Conservation (phyloP, 2,888 invertebrate species). For the Silvanus unidentatus region DNA sequence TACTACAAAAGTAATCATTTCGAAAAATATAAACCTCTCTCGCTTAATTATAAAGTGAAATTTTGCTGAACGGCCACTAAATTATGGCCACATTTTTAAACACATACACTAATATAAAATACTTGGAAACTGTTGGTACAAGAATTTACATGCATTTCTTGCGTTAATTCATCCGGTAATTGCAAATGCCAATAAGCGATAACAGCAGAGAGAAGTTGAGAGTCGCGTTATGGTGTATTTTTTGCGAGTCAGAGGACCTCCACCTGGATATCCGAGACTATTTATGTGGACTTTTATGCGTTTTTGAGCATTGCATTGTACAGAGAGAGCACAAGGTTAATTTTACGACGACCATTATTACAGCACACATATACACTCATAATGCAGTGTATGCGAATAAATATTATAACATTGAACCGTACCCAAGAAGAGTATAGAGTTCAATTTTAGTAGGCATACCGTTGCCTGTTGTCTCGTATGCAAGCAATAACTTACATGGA, state of each 20-base stretch:
- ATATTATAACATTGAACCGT: conserved; percentile 9
- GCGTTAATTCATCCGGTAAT: conserved; percentile 32
- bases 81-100: too few relatives aligned
- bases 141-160: too few relatives aligned
- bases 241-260: conserved; percentile 34
- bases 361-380: conserved; percentile 23
- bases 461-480: conserved; percentile 20
- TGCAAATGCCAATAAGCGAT: conserved; percentile 39
- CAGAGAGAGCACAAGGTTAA: conserved; percentile 37
- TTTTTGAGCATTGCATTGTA: conserved; percentile 40
- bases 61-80: too few relatives aligned
- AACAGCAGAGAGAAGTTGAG: conserved; percentile 28
- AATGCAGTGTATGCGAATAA: background rate
- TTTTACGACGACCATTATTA: conserved; percentile 42
- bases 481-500: conserved; percentile 38
- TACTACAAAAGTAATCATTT: too few relatives aligned
- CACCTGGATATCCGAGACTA: conserved; percentile 44
- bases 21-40: too few relatives aligned
- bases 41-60: too few relatives aligned
- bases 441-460: conserved; percentile 17
- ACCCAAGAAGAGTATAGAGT: conserved; percentile 20
- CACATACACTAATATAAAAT: too few relatives aligned
- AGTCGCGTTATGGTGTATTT: background rate
- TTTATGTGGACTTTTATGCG: conserved; percentile 46
- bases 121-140: too few relatives aligned